phyloP scores from a whole-genome alignment of 2,888 invertebrate genomes.

The Rhaphigaster nebulosa region DNA sequence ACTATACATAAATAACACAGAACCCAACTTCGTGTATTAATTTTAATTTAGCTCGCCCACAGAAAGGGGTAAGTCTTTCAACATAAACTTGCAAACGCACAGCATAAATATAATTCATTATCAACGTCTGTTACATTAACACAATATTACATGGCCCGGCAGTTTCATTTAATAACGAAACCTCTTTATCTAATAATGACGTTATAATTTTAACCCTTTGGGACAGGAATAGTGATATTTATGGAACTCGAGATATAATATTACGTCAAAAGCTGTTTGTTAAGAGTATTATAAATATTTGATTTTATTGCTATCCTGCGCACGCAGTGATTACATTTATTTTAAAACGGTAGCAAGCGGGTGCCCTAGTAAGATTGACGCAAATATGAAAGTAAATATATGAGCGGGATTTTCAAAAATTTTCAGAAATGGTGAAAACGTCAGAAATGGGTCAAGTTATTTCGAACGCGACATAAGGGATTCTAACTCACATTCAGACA shows the following conservation, averaged over 20 bases:
- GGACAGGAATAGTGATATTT: background rate
- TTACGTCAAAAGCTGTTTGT: background rate
- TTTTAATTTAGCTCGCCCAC: background rate
- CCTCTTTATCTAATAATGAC: background rate
- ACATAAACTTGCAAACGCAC: background rate
- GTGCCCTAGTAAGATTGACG: background rate
- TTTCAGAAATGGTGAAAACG: background rate
- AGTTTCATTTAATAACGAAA: background rate
- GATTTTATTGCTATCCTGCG: background rate
- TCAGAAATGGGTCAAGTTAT: background rate
- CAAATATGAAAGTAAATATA: background rate
- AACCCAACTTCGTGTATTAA: background rate
- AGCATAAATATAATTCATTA: background rate
- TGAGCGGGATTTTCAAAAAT: background rate
- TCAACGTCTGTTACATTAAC: background rate
- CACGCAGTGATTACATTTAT: slow-evolving; percentile 10
- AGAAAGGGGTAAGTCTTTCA: background rate
- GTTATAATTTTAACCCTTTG: background rate
- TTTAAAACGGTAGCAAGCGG: background rate
- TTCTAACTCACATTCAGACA: background rate
- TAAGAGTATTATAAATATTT: background rate
- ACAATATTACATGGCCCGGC: background rate
- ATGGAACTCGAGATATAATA: background rate
- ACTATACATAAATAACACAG: too few species aligned
- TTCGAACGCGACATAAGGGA: background rate